phyloP scores from a whole-genome alignment of 2,797 vertebrate species.

The Sebastiscus albofasciatus region DNA sequence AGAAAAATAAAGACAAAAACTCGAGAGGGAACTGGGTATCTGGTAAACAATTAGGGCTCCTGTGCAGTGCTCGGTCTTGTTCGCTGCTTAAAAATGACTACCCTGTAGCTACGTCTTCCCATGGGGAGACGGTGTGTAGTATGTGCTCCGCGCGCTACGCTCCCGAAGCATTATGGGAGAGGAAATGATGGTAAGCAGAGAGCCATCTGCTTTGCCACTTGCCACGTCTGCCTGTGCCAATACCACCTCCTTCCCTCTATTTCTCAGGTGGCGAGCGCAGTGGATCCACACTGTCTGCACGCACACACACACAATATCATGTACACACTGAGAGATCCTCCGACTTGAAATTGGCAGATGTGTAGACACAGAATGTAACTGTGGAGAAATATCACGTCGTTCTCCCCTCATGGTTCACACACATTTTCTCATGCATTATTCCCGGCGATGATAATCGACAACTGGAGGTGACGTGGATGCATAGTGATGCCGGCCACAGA shows the following conservation, averaged over 20 bases:
- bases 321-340: constrained; percentile 22
- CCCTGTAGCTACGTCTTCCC: constrained; percentile 67
- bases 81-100: constrained; percentile 65
- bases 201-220: constrained; percentile 85
- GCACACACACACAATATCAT: constrained; percentile 14
- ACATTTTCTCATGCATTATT: constrained; percentile 25
- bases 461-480: constrained; percentile 22
- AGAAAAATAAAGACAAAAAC: background rate
- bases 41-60: constrained; percentile 74
- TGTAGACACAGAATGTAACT: constrained; percentile 42
- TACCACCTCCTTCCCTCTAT: constrained; percentile 53
- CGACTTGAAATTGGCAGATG: constrained; percentile 70
- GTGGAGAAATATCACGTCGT: constrained; percentile 30
- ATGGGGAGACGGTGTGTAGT: constrained; percentile 54
- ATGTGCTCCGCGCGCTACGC: constrained; percentile 45
- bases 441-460: constrained; percentile 16
- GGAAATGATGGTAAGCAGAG: constrained; percentile 78
- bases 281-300: constrained; percentile 40
- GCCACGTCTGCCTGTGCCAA: constrained; percentile 74
- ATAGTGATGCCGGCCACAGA: constrained; percentile 19
- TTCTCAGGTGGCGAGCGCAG: constrained; percentile 76
- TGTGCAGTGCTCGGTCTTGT: constrained; percentile 40
- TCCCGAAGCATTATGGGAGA: constrained; percentile 77
- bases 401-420: constrained; percentile 10
- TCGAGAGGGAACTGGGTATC: constrained; percentile 30